These are phyloP conservation scores for Pomatostomus ruficeps DNA, from an alignment of 2,113 vertebrate genomes.

Conservation along the genomic window DNA sequence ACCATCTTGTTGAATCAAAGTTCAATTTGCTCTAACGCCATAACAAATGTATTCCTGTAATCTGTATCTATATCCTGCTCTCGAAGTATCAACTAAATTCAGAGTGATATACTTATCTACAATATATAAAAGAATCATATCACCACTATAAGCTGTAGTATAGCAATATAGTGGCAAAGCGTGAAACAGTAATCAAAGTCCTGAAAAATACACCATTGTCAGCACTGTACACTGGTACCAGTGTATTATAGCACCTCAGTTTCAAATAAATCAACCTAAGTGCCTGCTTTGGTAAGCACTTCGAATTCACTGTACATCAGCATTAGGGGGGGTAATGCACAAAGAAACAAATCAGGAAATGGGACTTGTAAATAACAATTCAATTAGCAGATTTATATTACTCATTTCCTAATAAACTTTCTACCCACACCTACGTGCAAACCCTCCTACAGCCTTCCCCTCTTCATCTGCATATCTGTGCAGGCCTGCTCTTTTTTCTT, in stretches of 20 bases:
- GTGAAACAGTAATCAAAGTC: constrained; percentile 48
- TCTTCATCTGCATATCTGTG: constrained; percentile 87
- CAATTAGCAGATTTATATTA: constrained; percentile 49
- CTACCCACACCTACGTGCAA: neutral
- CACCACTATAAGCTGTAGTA: neutral
- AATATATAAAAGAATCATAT: constrained; percentile 13
- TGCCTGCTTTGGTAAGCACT: constrained; percentile 58
- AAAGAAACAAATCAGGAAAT: constrained; percentile 59
- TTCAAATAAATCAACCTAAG: constrained; percentile 43
- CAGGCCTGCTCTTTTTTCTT: constrained; percentile 78
- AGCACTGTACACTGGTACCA: constrained; percentile 13
- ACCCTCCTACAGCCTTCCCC: constrained; percentile 60
- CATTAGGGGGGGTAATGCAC: neutral
- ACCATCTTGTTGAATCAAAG: neutral
- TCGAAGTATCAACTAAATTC: constrained; percentile 15
- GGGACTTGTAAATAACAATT: constrained; percentile 37
- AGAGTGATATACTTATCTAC: neutral
- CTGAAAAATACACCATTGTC: constrained; percentile 23
- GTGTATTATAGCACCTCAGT: neutral
- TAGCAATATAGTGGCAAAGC: neutral
- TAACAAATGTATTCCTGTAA: neutral
- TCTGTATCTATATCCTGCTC: neutral
- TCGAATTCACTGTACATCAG: neutral
- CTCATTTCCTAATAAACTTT: constrained; percentile 68
- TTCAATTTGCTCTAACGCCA: neutral